Percentiles rank a stretch among this genome's conserved stretches.
Conservation (phyloP, 2,113 vertebrate genomes). For the Stercorarius parasiticus region DNA sequence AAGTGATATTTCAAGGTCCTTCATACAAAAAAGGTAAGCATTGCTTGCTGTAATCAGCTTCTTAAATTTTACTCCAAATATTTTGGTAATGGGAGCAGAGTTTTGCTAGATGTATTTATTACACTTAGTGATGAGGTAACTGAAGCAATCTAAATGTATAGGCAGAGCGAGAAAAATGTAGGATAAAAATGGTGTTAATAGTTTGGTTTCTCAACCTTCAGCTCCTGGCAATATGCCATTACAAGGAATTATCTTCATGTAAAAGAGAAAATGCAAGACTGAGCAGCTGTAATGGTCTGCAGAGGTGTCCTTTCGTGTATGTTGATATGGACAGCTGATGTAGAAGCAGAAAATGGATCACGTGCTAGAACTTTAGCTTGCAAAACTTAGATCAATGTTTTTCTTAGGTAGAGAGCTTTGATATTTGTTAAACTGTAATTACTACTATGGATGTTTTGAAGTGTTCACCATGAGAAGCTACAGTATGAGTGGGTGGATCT, state of each 20-base stretch:
- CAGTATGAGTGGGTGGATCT: slow-evolving; percentile 61
- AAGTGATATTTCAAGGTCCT: background rate
- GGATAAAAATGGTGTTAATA: background rate
- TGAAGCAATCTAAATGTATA: background rate
- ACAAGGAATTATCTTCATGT: background rate
- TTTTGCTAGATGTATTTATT: background rate
- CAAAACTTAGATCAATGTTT: background rate
- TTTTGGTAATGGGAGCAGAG: background rate
- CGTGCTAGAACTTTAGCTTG: background rate
- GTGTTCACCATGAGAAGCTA: slow-evolving; percentile 41
- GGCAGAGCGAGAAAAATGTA: background rate
- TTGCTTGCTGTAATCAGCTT: background rate
- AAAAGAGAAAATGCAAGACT: background rate
- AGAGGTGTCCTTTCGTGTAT: background rate
- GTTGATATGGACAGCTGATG: background rate
- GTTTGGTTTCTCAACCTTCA: background rate
- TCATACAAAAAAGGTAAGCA: background rate
- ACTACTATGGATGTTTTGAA: slow-evolving; percentile 22
- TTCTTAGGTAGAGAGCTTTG: background rate
- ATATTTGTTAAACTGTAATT: background rate
- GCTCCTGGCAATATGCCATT: background rate
- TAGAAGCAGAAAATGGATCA: background rate
- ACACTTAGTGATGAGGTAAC: background rate
- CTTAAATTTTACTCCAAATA: background rate
- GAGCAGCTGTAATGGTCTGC: background rate